Evolutionary conservation across 2,797 vertebrate species (phyloP).

Genomic region (Myoxocephalus aenaeus): DNA sequence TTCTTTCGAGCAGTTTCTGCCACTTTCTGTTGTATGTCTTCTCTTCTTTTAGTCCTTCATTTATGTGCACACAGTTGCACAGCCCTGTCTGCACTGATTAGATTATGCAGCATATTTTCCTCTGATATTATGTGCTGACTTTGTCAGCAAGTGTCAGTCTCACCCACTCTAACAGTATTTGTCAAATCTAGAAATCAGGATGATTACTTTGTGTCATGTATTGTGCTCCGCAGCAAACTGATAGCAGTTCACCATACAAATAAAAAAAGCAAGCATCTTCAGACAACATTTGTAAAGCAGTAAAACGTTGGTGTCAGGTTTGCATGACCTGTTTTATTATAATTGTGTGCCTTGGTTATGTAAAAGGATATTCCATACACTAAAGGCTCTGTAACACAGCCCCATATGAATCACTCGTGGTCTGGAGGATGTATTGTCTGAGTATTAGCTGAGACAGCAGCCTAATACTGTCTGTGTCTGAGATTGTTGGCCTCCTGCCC

Average conservation of each 20-base stretch:
- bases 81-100: neutral
- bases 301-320: neutral
- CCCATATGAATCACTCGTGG: constrained; percentile 59
- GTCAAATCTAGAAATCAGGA: neutral
- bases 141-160: constrained; percentile 29
- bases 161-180: constrained; percentile 17
- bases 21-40: neutral
- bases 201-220: constrained; percentile 16
- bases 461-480: constrained; percentile 65
- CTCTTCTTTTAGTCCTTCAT: neutral
- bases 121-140: constrained; percentile 11
- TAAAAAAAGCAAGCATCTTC: neutral
- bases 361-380: constrained; percentile 11
- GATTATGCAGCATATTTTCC: constrained; percentile 1
- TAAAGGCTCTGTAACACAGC: constrained; percentile 32
- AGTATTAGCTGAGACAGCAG: constrained; percentile 54
- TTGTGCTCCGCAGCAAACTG: neutral
- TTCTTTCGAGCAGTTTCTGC: neutral
- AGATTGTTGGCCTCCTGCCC: constrained; percentile 59
- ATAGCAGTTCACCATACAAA: neutral
- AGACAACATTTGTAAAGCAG: neutral
- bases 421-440: constrained; percentile 66
- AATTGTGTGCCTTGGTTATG: constrained; percentile 2
- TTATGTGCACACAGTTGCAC: neutral
- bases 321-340: constrained; percentile 8